Base-by-base conservation (phyloP, 2,888 invertebrate species). In the Bursaphelenchus okinawaensis region DNA sequence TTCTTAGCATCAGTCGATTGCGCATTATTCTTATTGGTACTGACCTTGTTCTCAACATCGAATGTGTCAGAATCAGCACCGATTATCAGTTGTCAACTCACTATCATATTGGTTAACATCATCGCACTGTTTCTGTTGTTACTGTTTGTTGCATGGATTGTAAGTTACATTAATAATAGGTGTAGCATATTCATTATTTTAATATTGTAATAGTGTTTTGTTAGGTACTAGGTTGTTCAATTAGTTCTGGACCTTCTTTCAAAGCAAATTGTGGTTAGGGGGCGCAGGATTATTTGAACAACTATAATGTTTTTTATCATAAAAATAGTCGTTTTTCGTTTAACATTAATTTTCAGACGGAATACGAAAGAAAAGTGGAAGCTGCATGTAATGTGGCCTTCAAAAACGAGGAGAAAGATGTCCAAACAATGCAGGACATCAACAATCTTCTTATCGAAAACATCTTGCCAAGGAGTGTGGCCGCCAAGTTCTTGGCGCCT, bases 361-460 rank as follows among this genome's bases (percentile, higher is more conserved):
- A 83, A 55, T 82, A 79, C 66, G 83, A 83, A 65, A 56, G 79
- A 0, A 87, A 95, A 59, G 90, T 92, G 0, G 93, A 94, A 84
- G 93, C 91, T 83, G 85, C 93, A 4, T 95, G 94, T 92, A 91
- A 92, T 83, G 90, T 90, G 54, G 93, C 93, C 83, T 87, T 95
- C 51, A 86, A 87, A 62, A 89, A 90, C 23, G 95, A 96, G 82
- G 93, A 93, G 82, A 92, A 93, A 77, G 93, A 94, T 82, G 92
- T 93, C 2, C 93, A 94, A 83, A 92, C 91, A 0, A 94, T 92
- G 91, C 87, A 93, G 66, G 92, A 93, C 31, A 92, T 95, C 66
- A 96, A 95, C 84, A 94, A 93, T 88, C 91, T 95, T 79, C 87
- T 96, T 7, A 85, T 96, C 64, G 93, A 95, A 84, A 96, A 96